Percentiles rank a stretch among this genome's conserved stretches.
Conservation (phyloP, 2,797 vertebrate genomes). For the Chloroceryle inda region DNA sequence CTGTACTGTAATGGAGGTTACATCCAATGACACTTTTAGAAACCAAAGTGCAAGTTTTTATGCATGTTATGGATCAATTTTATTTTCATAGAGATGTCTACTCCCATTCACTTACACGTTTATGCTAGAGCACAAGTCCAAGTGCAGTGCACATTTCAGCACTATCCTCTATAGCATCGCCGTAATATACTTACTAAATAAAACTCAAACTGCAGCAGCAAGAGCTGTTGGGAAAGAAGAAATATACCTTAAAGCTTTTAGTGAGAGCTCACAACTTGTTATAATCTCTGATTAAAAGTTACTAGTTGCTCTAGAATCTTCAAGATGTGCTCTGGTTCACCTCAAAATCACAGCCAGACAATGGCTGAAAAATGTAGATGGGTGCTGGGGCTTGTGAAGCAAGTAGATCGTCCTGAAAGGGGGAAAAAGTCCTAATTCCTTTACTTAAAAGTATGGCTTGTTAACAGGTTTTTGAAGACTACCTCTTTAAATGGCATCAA, state of each 20-base stretch:
- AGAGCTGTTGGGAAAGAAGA: not conserved
- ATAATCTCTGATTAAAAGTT: not conserved
- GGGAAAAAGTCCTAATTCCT: not conserved
- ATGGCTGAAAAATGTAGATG: not conserved
- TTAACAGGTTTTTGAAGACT: not conserved
- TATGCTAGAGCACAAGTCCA: not conserved
- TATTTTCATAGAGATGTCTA: not conserved
- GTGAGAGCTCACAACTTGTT: not conserved
- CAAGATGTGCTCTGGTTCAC: not conserved
- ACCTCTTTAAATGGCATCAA: not conserved
- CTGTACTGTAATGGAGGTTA: slow-evolving; percentile 86
- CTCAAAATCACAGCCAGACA: not conserved
- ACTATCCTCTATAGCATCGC: not conserved
- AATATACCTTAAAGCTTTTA: not conserved
- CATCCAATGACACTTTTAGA: slow-evolving; percentile 25
- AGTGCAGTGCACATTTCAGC: not conserved
- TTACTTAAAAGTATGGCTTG: not conserved
- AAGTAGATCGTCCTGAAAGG: not conserved
- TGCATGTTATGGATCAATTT: not conserved
- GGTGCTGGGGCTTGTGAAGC: not conserved
- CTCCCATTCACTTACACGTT: not conserved
- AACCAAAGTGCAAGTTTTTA: not conserved
- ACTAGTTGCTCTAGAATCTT: not conserved
- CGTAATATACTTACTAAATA: not conserved
- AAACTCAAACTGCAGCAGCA: not conserved